A percentile compares a stretch with the other conserved stretches of the same genome.
Evolutionary conservation across 92 coral and sea anemone species (phyloP).

Genomic region (Umimayanthus kanabou): DNA sequence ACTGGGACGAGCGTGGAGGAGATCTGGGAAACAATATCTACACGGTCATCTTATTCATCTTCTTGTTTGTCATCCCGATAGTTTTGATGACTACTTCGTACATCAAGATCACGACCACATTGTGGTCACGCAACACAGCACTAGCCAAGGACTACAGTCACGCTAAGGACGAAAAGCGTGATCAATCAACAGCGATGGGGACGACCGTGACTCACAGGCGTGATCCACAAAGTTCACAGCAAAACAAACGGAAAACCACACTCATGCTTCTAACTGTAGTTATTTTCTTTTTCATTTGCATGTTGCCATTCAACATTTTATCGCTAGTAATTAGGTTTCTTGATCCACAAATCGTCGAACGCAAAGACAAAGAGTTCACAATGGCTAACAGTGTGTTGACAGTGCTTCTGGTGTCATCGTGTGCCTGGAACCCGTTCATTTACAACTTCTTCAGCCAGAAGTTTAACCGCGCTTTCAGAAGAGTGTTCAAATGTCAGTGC

Average conservation of each 20-base stretch:
- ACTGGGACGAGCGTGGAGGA: conserved; percentile 62
- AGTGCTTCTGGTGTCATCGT: conserved; percentile 62
- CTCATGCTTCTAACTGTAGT: conserved; percentile 86
- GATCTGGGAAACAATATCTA: conserved; percentile 52
- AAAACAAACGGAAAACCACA: conserved; percentile 82
- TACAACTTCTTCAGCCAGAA: conserved; percentile 95
- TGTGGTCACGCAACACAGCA: conserved; percentile 63
- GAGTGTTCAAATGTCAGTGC: conserved; percentile 73
- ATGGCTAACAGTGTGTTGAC: conserved; percentile 20
- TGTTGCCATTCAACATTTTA: conserved; percentile 75
- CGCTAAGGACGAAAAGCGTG: background rate
- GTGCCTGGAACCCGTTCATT: conserved; percentile 91
- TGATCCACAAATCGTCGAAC: background rate
- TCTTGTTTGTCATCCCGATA: conserved; percentile 76
- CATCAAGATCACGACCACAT: conserved; percentile 55
- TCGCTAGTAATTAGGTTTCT: conserved; percentile 41
- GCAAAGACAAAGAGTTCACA: conserved; percentile 1
- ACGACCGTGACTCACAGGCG: background rate
- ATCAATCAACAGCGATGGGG: background rate
- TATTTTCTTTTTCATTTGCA: conserved; percentile 71
- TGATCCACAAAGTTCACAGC: conserved; percentile 11
- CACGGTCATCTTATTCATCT: conserved; percentile 59
- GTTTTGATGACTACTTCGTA: conserved; percentile 67
- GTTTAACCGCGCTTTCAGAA: conserved; percentile 77
- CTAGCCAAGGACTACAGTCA: conserved; percentile 39